phyloP scores from a whole-genome alignment of 2,113 vertebrate species.

The Otolemur garnettii region DNA sequence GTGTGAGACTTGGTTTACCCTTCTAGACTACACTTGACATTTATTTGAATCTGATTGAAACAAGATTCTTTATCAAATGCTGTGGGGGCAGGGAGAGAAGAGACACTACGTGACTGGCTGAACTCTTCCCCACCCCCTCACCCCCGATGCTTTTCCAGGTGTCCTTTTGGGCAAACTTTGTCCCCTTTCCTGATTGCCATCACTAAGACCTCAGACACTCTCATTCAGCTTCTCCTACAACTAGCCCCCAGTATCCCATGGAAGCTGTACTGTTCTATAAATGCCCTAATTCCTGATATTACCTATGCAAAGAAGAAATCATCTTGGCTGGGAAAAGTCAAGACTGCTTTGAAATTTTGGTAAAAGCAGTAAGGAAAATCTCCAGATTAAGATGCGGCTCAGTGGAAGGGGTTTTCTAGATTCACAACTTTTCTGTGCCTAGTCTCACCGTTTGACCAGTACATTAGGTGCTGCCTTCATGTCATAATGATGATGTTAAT shows the following conservation, averaged over 20 bases:
- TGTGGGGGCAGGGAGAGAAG: no score
- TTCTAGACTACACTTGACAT: background rate
- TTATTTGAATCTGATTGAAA: background rate
- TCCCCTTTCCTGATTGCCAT: background rate
- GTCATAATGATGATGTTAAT: background rate
- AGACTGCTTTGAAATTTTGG: background rate
- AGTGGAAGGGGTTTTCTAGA: background rate
- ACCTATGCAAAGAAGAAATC: background rate
- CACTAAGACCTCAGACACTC: background rate
- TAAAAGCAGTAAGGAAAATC: background rate
- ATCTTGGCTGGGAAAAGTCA: background rate
- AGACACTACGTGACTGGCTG: background rate
- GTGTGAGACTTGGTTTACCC: background rate
- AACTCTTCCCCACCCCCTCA: background rate
- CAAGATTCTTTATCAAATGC: background rate
- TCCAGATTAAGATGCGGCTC: background rate
- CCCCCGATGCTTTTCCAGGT: background rate
- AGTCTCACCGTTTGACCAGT: background rate
- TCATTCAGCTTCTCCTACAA: background rate
- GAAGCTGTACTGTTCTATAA: background rate
- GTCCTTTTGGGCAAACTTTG: background rate
- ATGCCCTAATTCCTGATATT: background rate
- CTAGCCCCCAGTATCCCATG: background rate
- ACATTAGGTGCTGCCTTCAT: background rate
- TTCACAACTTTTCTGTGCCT: background rate